Percentiles rank a stretch among this genome's conserved stretches.
Evolutionary conservation across 2,888 invertebrate species (phyloP).

Genomic region (Oxyteleia sp.): DNA sequence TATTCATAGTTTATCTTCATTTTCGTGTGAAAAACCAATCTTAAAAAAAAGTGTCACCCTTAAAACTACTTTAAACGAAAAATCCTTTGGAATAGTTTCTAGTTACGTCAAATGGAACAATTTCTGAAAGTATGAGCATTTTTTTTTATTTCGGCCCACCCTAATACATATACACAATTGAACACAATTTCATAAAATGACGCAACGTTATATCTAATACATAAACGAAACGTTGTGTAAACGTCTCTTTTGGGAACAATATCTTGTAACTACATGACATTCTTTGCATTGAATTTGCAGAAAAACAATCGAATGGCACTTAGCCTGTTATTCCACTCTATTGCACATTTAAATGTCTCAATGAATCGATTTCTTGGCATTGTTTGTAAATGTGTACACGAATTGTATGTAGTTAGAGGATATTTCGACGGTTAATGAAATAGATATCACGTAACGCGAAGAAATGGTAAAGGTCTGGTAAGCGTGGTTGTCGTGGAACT

Average conservation of each 20-base stretch:
- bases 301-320: constrained; percentile 26
- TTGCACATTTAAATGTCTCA: constrained; percentile 50
- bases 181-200: not conserved
- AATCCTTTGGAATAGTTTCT: too few species aligned
- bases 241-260: not conserved
- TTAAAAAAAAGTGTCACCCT: too few species aligned
- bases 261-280: not conserved
- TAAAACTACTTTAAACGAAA: too few species aligned
- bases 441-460: constrained; percentile 45
- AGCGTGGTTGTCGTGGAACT: constrained; percentile 2
- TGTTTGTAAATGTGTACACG: constrained; percentile 63
- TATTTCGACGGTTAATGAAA: constrained; percentile 59
- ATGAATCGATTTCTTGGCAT: constrained; percentile 58
- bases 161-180: too few species aligned
- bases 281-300: not conserved
- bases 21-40: too few species aligned
- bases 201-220: constrained; percentile 12
- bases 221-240: constrained; percentile 15
- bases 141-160: too few species aligned
- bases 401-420: constrained; percentile 36
- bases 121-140: too few species aligned
- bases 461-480: constrained; percentile 49
- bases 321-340: constrained; percentile 32
- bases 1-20: too few species aligned
- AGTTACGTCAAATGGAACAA: too few species aligned